Conservation (phyloP, 2,113 vertebrate species). For the Seriola aureovittata region DNA sequence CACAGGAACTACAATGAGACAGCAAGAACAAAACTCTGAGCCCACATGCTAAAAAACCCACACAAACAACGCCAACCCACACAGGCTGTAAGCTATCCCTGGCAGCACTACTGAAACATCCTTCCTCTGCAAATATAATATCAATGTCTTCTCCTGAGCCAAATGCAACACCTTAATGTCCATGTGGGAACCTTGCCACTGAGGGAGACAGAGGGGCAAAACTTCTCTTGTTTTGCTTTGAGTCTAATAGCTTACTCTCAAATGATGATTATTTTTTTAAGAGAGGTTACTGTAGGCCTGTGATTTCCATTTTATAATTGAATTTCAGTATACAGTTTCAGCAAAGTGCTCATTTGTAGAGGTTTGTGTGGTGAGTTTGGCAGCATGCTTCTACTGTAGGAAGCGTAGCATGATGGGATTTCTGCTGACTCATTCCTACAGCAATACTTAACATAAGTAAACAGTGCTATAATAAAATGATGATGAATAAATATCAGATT, state of each 20-base stretch:
- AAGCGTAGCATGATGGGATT: slow-evolving; percentile 55
- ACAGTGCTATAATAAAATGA: slow-evolving; percentile 58
- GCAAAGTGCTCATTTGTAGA: slow-evolving; percentile 76
- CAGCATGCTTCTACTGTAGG: slow-evolving; percentile 47
- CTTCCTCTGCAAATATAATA: slow-evolving; percentile 72
- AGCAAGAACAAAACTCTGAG: slow-evolving; percentile 64
- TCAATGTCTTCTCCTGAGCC: slow-evolving; percentile 69
- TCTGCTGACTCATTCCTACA: slow-evolving; percentile 68
- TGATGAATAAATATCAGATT: slow-evolving; percentile 50
- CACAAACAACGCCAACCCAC: slow-evolving; percentile 70
- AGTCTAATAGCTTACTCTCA: slow-evolving; percentile 39
- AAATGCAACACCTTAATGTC: slow-evolving; percentile 78
- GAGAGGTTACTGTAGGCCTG: slow-evolving; percentile 59
- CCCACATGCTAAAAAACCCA: slow-evolving; percentile 67
- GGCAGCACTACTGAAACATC: slow-evolving; percentile 75
- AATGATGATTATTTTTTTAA: slow-evolving; percentile 55
- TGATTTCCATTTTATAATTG: slow-evolving; percentile 75
- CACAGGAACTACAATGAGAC: slow-evolving; percentile 89
- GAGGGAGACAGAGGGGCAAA: slow-evolving; percentile 32
- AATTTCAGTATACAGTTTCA: slow-evolving; percentile 74
- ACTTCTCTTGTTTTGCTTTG: slow-evolving; percentile 33
- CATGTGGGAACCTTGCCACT: slow-evolving; percentile 48
- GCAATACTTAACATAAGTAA: slow-evolving; percentile 62
- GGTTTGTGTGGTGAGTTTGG: slow-evolving; percentile 72
- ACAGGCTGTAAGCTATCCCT: slow-evolving; percentile 60